Conservation (phyloP, 1,140 invertebrate species). For the Mya arenaria region DNA sequence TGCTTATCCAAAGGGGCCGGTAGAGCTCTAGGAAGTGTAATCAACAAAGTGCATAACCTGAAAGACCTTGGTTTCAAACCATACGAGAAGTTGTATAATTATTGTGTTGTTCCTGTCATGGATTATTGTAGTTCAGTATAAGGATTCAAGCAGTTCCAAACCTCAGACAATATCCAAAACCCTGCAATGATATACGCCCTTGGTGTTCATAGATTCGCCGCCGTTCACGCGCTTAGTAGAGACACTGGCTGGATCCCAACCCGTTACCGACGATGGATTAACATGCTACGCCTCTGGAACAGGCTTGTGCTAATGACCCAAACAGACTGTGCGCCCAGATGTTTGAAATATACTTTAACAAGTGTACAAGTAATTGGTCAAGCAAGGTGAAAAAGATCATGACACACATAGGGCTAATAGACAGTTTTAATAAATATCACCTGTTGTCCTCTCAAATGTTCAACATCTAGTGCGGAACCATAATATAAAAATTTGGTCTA, state of each 20-base stretch:
- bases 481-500: not conserved
- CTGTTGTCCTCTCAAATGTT: not conserved
- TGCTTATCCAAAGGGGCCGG: not conserved
- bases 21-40: not conserved
- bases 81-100: not conserved
- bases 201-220: not conserved
- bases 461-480: not conserved
- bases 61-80: not conserved
- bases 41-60: not conserved
- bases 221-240: not conserved
- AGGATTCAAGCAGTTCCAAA: not conserved
- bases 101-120: not conserved
- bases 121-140: not conserved
- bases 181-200: not conserved
- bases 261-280: not conserved
- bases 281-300: not conserved
- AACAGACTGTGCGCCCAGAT: not conserved
- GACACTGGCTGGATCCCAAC: not conserved
- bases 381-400: not conserved
- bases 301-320: not conserved
- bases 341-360: not conserved
- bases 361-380: not conserved
- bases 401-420: not conserved
- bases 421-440: not conserved
- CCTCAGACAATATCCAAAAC: not conserved